phyloP scores from a whole-genome alignment of 2,113 vertebrate genomes.

The Cavia porcellus region DNA sequence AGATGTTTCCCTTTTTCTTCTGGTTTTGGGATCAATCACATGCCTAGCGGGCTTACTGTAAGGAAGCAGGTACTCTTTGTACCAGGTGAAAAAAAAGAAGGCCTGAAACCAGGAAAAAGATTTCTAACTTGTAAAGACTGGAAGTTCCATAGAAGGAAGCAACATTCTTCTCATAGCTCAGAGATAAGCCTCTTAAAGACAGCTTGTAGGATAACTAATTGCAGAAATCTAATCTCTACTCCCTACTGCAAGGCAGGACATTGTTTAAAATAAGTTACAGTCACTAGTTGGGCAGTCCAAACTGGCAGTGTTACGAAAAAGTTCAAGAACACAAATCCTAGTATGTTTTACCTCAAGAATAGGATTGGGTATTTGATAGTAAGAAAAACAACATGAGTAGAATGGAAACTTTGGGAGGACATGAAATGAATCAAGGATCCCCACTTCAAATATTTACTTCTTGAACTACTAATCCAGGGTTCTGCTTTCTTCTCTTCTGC shows the following conservation, averaged over 20 bases:
- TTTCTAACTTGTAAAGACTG: background rate
- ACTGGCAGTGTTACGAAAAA: background rate
- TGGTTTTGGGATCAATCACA: background rate
- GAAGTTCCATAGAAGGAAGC: background rate
- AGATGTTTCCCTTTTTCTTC: background rate
- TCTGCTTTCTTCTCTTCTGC: background rate
- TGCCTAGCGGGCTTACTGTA: background rate
- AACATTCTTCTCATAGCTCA: background rate
- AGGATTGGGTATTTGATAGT: background rate
- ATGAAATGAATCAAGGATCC: background rate
- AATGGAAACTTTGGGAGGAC: background rate
- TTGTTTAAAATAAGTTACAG: background rate
- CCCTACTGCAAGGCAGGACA: background rate
- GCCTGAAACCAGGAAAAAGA: background rate
- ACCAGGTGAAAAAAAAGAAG: background rate
- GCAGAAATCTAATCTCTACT: background rate
- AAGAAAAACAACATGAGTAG: slow-evolving; percentile 39
- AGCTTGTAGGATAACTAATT: background rate
- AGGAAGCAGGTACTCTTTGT: background rate
- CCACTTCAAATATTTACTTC: background rate
- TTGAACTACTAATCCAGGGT: background rate
- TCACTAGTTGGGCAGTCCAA: background rate
- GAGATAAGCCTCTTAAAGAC: slow-evolving; percentile 8
- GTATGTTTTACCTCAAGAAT: background rate
- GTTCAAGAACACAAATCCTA: slow-evolving; percentile 30